Base-by-base conservation (phyloP, 2,888 invertebrate species). In the Dione vanillae region DNA sequence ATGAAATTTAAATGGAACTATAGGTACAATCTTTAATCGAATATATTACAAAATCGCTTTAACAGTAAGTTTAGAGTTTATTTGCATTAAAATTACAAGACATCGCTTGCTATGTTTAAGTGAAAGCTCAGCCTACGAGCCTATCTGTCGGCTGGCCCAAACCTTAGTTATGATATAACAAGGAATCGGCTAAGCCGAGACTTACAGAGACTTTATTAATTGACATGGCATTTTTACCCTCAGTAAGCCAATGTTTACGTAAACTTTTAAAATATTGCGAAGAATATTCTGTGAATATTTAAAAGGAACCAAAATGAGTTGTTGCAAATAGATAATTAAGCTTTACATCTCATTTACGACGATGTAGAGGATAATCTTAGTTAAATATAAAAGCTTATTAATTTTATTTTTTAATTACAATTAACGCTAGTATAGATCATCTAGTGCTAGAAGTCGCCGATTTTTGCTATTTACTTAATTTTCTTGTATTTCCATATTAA, bases 151-250 rank as follows among this genome's bases (percentile, higher is more conserved):
- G 73, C 73, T 78, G 78, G 77, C 75, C 78, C 80, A 79, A 80
- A 84, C 81, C 88, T 88, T 89, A 89, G 87, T 90, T 90, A 89
- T 89, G 87, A 88, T 87, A 89, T 88, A 89, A 89, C 87, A 89
- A 87, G 88, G 78, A 84, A 82, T 77, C 83, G 80, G 88, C 87
- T 92, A 89, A 92, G 88, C 91, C 82, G 71, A 67, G 81, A 85
- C 90, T 91, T 90, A 90, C 85, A 78, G 84, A 84, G 86, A 87
- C 85, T 88, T 89, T 85, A 88, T 90, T 92, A 92, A 92, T 91
- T 91, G 91, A 90, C 89, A 87, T 87, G 89, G 84, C 86, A 80
- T 88, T 90, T 86, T 89, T 87, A 78, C 76, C 73, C 78, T 75
- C 75, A 70, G 54, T 71, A 76, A 76, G 76, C 73, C 68, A 74